Evolutionary conservation across 2,888 invertebrate species (phyloP), one percentile per base, ranked within the genome.

Genomic region (Macropis europaea): DNA sequence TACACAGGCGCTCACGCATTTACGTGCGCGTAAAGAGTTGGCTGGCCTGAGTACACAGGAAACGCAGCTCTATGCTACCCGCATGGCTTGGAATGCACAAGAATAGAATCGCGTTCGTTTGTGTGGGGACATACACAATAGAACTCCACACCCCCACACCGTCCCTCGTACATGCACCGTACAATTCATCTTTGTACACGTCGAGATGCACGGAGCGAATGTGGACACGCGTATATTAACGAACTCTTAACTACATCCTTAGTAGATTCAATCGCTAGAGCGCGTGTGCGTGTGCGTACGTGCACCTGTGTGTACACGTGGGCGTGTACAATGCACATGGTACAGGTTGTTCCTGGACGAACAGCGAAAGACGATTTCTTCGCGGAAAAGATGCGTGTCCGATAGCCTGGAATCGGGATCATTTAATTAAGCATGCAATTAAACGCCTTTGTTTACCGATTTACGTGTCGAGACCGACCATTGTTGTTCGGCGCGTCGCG

Each of bases 31-130:
- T 22, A 47, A 77, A 67, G 61, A 57, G 30, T 22, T 40, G 30
- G 38, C 26, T 48, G 54, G 47, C 38, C 26, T 13, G 68, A 70
- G 59, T 53, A 71, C 57, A 59, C 69, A 76, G 82, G 77, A 80
- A 81, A 80, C 60, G 47, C 24, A 42, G 64, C 28, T 59, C 73
- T 56, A 54, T 48, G 57, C 66, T 66, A 36, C 60, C 63, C 64
- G 75, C 76, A 76, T 76, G 68, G 68, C 66, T 69, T 45, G 72
- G 75, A 76, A 79, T 79, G 63, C 66, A 70, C 78, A 71, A 68
- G 75, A 78, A 78, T 78, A 78, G 77, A 74, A 78, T 68, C 30
- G 61, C 68, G 52, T 54, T n/a, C 2, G n/a, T 9, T 5, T 32
- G 47, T 45, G 50, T 60, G 43, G 7, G 47, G 13, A 34, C 40